A percentile compares a stretch with the other conserved stretches of the same genome.
Conservation (phyloP, 1,140 invertebrate genomes). For the Apis florea region DNA sequence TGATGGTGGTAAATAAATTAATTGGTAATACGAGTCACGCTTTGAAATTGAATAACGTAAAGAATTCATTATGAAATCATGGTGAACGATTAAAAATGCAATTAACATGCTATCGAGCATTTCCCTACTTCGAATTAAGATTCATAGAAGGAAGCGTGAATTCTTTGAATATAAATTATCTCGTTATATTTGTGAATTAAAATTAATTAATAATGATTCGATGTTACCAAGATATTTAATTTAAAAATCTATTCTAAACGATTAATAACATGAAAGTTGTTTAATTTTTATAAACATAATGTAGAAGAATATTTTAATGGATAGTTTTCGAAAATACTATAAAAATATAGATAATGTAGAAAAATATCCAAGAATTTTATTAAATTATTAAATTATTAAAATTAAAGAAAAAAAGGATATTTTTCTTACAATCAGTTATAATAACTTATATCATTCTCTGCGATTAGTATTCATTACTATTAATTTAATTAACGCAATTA, state of each 20-base stretch:
- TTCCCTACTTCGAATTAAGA: background rate
- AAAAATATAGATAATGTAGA: no score
- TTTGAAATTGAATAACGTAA: background rate
- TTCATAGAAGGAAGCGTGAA: background rate
- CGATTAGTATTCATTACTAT: no score
- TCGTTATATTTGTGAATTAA: background rate
- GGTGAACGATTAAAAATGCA: background rate
- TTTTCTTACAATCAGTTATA: no score
- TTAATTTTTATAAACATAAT: no score
- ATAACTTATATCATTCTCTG: no score
- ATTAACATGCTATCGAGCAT: slow-evolving; percentile 17
- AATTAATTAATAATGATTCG: background rate
- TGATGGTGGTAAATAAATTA: background rate
- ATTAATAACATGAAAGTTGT: background rate
- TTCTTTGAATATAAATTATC: background rate
- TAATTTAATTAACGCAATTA: no score
- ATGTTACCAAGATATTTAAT: background rate
- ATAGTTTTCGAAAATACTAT: no score
- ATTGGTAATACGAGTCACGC: background rate
- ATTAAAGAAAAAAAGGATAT: no score
- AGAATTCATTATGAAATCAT: background rate
- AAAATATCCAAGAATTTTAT: no score
- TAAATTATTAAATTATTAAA: no score
- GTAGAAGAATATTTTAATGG: no score
- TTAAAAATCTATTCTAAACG: background rate